Evolutionary conservation across 1,140 invertebrate species (phyloP).

Genomic region (Drosophila equinoxialis): DNA sequence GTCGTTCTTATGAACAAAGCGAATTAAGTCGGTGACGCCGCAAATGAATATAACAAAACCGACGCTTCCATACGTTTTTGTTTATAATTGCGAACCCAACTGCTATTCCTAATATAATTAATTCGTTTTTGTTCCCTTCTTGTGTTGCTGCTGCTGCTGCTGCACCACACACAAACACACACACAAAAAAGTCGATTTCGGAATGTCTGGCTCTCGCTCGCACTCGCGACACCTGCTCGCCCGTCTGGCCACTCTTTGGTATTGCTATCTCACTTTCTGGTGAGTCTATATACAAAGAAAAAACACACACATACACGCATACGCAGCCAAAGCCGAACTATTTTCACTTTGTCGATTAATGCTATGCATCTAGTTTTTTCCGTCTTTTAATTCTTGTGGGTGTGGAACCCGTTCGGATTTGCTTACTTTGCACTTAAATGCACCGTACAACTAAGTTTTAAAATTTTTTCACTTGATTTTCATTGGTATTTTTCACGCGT

Average conservation of each 20-base stretch:
- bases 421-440: constrained; percentile 63
- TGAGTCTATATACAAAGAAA: constrained; percentile 74
- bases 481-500: constrained; percentile 61
- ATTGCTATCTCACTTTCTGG: constrained; percentile 51
- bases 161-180: constrained; percentile 22
- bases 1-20: constrained; percentile 6
- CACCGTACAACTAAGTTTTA: constrained; percentile 51
- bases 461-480: constrained; percentile 54
- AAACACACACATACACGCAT: constrained; percentile 64
- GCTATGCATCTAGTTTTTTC: constrained; percentile 13
- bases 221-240: constrained; percentile 44
- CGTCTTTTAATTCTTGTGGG: constrained; percentile 20
- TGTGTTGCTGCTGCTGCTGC: background rate
- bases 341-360: constrained; percentile 67
- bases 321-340: constrained; percentile 64
- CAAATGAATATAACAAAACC: constrained; percentile 16
- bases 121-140: constrained; percentile 31
- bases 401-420: constrained; percentile 5
- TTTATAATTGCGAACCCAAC: constrained; percentile 30
- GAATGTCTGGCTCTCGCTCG: constrained; percentile 72
- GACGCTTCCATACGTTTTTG: constrained; percentile 1
- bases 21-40: constrained; percentile 22
- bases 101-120: constrained; percentile 69
- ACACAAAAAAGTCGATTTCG: constrained; percentile 76
- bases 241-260: constrained; percentile 27